Conservation (phyloP, 2,888 invertebrate genomes). For the Sinhomidia bicolor region DNA sequence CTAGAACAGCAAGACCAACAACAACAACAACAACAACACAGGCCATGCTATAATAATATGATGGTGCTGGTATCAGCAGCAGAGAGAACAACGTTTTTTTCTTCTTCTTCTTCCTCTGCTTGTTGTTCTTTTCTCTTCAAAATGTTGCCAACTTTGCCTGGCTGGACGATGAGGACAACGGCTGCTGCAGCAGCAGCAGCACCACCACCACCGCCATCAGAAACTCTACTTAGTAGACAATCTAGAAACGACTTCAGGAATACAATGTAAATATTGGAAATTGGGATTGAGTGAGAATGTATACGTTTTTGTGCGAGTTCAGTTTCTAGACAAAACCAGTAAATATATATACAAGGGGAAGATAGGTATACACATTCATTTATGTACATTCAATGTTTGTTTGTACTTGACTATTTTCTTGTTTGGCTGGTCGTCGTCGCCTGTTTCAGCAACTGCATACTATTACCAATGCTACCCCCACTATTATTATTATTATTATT, state of each 20-base stretch:
- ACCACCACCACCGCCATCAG: background rate
- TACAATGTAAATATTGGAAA: slow-evolving; percentile 52
- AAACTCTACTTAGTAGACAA: background rate
- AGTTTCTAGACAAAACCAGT: background rate
- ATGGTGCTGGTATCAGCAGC: background rate
- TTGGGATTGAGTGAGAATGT: slow-evolving; percentile 39
- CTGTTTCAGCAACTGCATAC: too few species aligned
- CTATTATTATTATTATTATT: slow-evolving; percentile 1
- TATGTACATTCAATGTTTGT: slow-evolving; percentile 5
- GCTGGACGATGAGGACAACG: slow-evolving; percentile 19
- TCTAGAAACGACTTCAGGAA: slow-evolving; percentile 12
- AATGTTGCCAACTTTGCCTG: background rate
- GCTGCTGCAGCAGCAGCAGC: background rate
- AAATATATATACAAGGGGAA: too few species aligned
- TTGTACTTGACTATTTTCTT: slow-evolving; percentile 12
- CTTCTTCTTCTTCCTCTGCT: background rate
- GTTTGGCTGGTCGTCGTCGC: background rate
- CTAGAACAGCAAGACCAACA: background rate
- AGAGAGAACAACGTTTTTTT: slow-evolving; percentile 32
- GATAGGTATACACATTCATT: too few species aligned
- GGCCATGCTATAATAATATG: background rate
- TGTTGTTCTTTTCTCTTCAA: slow-evolving; percentile 1
- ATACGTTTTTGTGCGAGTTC: background rate
- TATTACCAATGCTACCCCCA: background rate
- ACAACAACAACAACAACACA: background rate